These are phyloP conservation scores for Fregata magnificens DNA, from an alignment of 2,113 vertebrate genomes.

Conservation along the genomic window DNA sequence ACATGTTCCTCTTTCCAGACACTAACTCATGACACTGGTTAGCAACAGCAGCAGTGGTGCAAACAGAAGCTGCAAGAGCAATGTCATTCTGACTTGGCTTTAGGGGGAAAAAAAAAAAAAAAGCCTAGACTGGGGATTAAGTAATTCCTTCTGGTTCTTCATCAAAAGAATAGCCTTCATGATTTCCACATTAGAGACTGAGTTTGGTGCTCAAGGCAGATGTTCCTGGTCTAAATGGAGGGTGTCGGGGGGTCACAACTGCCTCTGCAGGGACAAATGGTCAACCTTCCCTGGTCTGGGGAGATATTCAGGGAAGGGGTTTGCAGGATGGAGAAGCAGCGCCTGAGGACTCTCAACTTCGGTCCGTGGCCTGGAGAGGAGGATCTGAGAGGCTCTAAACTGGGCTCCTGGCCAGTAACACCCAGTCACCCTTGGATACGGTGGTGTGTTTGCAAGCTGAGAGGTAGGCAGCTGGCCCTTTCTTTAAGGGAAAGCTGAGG, in stretches of 20 bases:
- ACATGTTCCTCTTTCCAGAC: slow-evolving; percentile 52
- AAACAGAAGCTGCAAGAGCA: slow-evolving; percentile 60
- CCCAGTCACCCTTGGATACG: background rate
- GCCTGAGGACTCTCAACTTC: background rate
- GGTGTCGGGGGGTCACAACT: background rate
- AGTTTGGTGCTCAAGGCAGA: background rate
- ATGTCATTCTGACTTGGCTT: slow-evolving; percentile 57
- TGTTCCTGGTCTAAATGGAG: background rate
- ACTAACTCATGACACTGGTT: slow-evolving; percentile 50
- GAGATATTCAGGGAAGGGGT: background rate
- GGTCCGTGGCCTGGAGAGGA: background rate
- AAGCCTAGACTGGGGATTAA: background rate
- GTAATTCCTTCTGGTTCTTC: background rate
- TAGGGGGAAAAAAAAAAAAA: background rate
- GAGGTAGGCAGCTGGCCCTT: background rate
- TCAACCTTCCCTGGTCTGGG: background rate
- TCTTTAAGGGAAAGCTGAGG: background rate
- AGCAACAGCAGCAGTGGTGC: background rate
- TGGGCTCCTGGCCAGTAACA: background rate
- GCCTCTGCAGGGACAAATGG: background rate
- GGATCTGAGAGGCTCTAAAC: background rate
- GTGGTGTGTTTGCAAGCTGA: background rate
- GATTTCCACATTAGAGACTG: background rate
- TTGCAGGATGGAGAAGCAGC: background rate
- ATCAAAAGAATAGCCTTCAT: background rate